Evolutionary conservation across 1,140 invertebrate species (phyloP).

Genomic region (Dendrolimus kikuchii): DNA sequence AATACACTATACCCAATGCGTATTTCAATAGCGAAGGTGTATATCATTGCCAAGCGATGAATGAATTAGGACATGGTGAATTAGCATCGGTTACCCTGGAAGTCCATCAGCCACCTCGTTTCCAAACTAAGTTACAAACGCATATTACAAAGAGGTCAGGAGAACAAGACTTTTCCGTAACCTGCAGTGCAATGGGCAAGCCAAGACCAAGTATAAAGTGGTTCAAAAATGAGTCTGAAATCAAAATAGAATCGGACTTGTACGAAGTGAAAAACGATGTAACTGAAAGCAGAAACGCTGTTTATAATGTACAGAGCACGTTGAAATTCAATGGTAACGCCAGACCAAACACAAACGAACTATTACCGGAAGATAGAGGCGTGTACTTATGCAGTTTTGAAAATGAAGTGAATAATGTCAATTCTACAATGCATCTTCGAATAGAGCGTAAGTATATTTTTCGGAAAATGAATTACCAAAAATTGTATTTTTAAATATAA

Average conservation of each 20-base stretch:
- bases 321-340: conserved; percentile 85
- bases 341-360: conserved; percentile 81
- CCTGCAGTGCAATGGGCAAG: conserved; percentile 90
- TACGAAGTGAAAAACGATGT: conserved; percentile 87
- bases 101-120: conserved; percentile 89
- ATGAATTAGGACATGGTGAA: conserved; percentile 89
- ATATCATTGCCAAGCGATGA: conserved; percentile 91
- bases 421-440: conserved; percentile 90
- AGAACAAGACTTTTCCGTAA: conserved; percentile 85
- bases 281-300: conserved; percentile 81
- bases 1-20: conserved; percentile 88
- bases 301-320: conserved; percentile 88
- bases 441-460: conserved; percentile 84
- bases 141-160: conserved; percentile 86
- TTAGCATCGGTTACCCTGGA: conserved; percentile 86
- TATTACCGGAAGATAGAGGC: conserved; percentile 88
- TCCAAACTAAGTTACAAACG: conserved; percentile 87
- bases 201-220: conserved; percentile 87
- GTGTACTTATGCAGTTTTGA: conserved; percentile 91
- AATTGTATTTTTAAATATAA: too few relatives aligned
- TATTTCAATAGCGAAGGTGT: conserved; percentile 88
- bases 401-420: conserved; percentile 89
- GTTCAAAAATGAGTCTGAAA: conserved; percentile 88
- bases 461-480: background rate
- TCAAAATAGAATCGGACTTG: conserved; percentile 81